phyloP scores from a whole-genome alignment of 2,888 invertebrate genomes.

The Eupithecia subumbrata region DNA sequence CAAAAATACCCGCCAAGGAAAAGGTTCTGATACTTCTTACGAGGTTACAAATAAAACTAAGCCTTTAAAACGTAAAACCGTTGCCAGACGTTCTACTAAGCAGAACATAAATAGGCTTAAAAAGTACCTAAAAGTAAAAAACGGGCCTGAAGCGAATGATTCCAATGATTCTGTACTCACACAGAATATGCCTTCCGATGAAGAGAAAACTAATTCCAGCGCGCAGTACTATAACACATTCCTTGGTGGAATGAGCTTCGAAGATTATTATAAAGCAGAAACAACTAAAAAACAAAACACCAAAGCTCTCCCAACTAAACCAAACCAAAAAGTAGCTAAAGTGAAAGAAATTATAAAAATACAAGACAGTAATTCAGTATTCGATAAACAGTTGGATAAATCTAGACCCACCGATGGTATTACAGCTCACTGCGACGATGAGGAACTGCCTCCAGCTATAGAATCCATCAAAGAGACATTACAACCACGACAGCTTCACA shows the following conservation, averaged over 20 bases:
- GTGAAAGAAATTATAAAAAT: slow-evolving; percentile 7
- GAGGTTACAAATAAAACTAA: slow-evolving; percentile 61
- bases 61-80: slow-evolving; percentile 42
- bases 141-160: slow-evolving; percentile 52
- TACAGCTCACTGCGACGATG: slow-evolving; percentile 63
- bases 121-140: slow-evolving; percentile 60
- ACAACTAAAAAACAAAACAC: slow-evolving; percentile 12
- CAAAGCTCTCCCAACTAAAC: slow-evolving; percentile 23
- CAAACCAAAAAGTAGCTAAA: slow-evolving; percentile 8
- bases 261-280: slow-evolving; percentile 30
- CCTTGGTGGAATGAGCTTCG: slow-evolving; percentile 45
- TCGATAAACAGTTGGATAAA: slow-evolving; percentile 49
- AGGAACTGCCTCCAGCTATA: slow-evolving; percentile 61
- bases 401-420: slow-evolving; percentile 67
- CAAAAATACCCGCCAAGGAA: no score
- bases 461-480: slow-evolving; percentile 50
- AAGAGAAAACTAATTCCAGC: slow-evolving; percentile 49
- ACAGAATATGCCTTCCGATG: no score
- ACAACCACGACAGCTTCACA: slow-evolving; percentile 57
- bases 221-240: slow-evolving; percentile 43
- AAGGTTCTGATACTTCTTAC: slow-evolving; percentile 46
- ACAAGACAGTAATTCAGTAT: slow-evolving; percentile 24
- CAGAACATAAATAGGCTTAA: slow-evolving; percentile 54
- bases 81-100: slow-evolving; percentile 55
- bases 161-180: slow-evolving; percentile 62